Base-by-base conservation (phyloP, 2,888 invertebrate genomes). In the Lithophane semibrunnea region DNA sequence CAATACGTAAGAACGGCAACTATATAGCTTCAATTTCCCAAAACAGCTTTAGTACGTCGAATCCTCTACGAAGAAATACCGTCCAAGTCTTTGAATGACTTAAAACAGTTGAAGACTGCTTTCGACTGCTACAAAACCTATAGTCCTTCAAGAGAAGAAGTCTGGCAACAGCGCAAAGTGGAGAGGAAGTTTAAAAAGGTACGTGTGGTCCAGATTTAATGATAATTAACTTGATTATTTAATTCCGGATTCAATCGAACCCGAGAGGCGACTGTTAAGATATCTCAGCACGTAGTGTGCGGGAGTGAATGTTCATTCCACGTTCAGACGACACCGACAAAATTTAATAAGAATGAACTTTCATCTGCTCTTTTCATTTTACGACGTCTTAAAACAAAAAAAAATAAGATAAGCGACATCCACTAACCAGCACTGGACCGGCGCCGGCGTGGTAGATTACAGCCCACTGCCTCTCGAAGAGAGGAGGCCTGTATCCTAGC, bases 31-130 rank as follows among this genome's bases (percentile, higher is more conserved):
- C 0, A 37, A 4, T 67, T 18, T 47, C 10, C 12, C 0, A 18
- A 63, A 42, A 24, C 82, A 96, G 96, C 93, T 9, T 80, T 96
- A 60, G 93, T 94, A 2, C 93, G 96, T 4, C 92, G 89, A 81
- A 96, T 96, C 21, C 91, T 96, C 0, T 96, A 96, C 79, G 93
- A 95, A 89, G 95, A 96, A 44, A 77, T 93, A 58, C 88, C 91
- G 9, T 83, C 82, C 0, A 93, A 92, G 68, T 81, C 91, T 0
- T 3, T 83, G 29, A 85, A 88, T 3, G 89, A 91, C 0, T 89
- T 91, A 47, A 61, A 78, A 0, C 89, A 89, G 0, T 83, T 84
- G 44, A 89, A 89, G 75, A 94, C 95, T 3, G 95, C 96, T 0
- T 96, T 92, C 69, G 93, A 96, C 63, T 79, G 88, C 13, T 96